Base-by-base conservation (phyloP, 1,140 invertebrate species). In the Panonychus citri region DNA sequence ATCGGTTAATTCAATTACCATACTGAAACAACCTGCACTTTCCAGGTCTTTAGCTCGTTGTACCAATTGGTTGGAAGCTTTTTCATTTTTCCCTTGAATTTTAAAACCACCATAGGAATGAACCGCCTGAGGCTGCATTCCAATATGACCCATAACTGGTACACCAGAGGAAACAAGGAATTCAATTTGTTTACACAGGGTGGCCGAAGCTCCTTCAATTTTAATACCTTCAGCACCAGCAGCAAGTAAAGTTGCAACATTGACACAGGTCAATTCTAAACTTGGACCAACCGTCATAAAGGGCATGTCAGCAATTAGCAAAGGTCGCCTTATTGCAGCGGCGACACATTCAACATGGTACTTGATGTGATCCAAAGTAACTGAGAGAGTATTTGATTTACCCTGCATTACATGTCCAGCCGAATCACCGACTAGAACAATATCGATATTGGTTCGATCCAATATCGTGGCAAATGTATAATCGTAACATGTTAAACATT, bases 391-490 rank as follows among this genome's bases (percentile, higher is more conserved):
- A 27, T 40, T 62, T 21, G 28, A 26, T 25, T 59, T 48, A 25
- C 61, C 61, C 17, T 55, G 39, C 53, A 63, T 42, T 10, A 61
- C 57, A n/a, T 40, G 57, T 4, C 60, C 62, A 8, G 56, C 26
- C n/a, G 61, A 61, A 46, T 63, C 62, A 42, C 62, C 62, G 2
- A 63, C 61, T 28, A 63, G 52, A 40, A 64, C 48, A 10, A 61
- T n/a, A 34, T 64, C 63, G 15, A 63, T 50, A 19, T 57, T 58
- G 15, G 57, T 54, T 10, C 30, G 17, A 15, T 63, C 63, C 34
- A 62, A 37, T 5, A 54, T 46, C 3, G n/a, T 21, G n/a, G 63
- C 57, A 26, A 57, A 60, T 10, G 26, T 37, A 13, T 58, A 34
- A 48, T 62, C 61, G 37, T 62, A 62, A 37, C 56, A 42, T 1